These are phyloP conservation scores for Eriosoma lanigerum DNA, from an alignment of 1,140 invertebrate genomes.

Conservation along the genomic window DNA sequence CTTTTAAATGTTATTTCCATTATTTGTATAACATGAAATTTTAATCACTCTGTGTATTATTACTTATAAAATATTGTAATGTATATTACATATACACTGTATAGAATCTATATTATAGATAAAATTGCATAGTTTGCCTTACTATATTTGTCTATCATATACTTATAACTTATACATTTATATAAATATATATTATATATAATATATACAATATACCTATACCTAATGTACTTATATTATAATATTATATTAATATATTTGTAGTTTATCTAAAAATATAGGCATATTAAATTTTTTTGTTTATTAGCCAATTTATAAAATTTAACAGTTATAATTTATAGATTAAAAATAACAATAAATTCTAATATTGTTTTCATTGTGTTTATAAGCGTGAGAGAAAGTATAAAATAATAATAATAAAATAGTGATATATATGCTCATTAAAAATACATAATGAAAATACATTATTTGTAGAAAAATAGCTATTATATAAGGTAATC, in stretches of 20 bases:
- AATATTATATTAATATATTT: no score
- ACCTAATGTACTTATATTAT: no score
- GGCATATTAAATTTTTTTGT: background rate
- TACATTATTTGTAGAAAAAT: constrained; percentile 21
- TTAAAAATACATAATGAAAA: constrained; percentile 35
- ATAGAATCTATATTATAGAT: no score
- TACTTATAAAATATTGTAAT: no score
- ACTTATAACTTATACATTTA: background rate
- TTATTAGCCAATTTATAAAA: background rate
- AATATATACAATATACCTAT: no score
- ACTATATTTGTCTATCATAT: background rate
- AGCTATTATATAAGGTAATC: constrained; percentile 7
- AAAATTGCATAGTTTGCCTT: background rate
- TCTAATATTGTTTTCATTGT: constrained; percentile 1
- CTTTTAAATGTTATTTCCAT: no score
- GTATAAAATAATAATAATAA: constrained; percentile 1
- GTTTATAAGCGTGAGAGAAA: constrained; percentile 42
- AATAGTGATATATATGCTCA: background rate
- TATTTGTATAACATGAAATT: no score
- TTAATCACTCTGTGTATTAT: no score
- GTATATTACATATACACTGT: no score
- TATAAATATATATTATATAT: no score
- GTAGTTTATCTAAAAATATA: no score
- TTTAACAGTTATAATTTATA: background rate
- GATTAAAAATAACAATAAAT: background rate